Conservation (phyloP, 1,140 invertebrate species). For the Diuraphis noxia region DNA sequence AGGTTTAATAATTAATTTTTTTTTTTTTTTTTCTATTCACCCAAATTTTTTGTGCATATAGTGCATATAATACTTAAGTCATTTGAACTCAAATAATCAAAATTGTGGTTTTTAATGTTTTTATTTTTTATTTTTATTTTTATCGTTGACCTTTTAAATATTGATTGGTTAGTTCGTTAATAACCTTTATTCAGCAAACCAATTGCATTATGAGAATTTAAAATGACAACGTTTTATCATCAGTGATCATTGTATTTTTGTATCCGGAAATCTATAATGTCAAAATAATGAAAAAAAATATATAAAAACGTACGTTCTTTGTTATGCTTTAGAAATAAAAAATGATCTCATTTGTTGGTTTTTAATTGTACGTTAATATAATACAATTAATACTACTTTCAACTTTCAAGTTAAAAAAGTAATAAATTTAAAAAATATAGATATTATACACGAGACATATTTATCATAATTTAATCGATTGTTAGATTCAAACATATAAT, state of each 20-base stretch:
- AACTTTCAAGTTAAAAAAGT: not conserved
- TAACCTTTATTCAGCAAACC: not conserved
- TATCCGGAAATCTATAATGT: not conserved
- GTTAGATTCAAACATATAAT: not conserved
- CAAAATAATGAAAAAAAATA: not conserved
- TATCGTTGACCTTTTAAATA: not conserved
- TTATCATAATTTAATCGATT: not conserved
- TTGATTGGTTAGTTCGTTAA: not conserved
- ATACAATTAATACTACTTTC: not conserved
- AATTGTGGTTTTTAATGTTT: not conserved
- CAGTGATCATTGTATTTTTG: not conserved
- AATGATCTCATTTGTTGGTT: not conserved
- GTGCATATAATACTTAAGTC: too few relatives aligned
- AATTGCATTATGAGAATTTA: not conserved
- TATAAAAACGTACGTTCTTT: not conserved
- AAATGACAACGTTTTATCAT: not conserved
- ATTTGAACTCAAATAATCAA: not conserved
- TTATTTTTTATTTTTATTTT: not conserved
- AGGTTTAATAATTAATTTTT: too few relatives aligned
- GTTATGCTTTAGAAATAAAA: not conserved
- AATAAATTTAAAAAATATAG: not conserved
- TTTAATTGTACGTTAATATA: not conserved
- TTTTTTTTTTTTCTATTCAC: too few relatives aligned
- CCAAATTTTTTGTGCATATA: too few relatives aligned
- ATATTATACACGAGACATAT: not conserved